phyloP scores from a whole-genome alignment of 2,888 invertebrate genomes.

The Drosophila prolongata region DNA sequence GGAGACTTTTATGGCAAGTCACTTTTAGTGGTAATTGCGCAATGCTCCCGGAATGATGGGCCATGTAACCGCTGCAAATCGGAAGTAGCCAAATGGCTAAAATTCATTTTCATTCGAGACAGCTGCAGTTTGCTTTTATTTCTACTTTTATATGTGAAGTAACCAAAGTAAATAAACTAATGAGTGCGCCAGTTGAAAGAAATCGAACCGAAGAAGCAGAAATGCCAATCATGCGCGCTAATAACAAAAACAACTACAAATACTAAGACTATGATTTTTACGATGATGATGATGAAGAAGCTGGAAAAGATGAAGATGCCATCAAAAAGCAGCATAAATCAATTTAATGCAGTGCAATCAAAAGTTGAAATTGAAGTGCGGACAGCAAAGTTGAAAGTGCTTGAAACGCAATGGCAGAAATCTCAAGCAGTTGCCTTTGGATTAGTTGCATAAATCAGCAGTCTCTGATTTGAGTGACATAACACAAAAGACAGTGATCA shows the following conservation, averaged over 20 bases:
- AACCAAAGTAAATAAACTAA: conserved; percentile 74
- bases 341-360: conserved; percentile 79
- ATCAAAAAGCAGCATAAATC: conserved; percentile 65
- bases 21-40: conserved; percentile 18
- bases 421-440: conserved; percentile 22
- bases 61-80: conserved; percentile 12
- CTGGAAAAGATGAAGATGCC: conserved; percentile 9
- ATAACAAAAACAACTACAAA: conserved; percentile 55
- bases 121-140: conserved; percentile 11
- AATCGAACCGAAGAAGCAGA: conserved; percentile 52
- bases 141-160: conserved; percentile 58
- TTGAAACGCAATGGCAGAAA: conserved; percentile 38
- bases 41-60: conserved; percentile 2
- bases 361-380: conserved; percentile 67
- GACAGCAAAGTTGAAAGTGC: conserved; percentile 54
- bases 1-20: conserved; percentile 9
- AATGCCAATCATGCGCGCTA: conserved; percentile 79
- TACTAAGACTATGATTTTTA: conserved; percentile 10
- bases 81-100: conserved; percentile 39
- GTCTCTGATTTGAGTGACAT: conserved; percentile 14
- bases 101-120: conserved; percentile 64
- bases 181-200: conserved; percentile 56
- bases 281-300: conserved; percentile 34
- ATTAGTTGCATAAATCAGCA: conserved; percentile 40
- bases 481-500: conserved; percentile 20